A percentile compares a stretch with the other conserved stretches of the same genome.
Evolutionary conservation across 1,140 invertebrate genomes (phyloP).

Genomic region (Chironomus tepperi): DNA sequence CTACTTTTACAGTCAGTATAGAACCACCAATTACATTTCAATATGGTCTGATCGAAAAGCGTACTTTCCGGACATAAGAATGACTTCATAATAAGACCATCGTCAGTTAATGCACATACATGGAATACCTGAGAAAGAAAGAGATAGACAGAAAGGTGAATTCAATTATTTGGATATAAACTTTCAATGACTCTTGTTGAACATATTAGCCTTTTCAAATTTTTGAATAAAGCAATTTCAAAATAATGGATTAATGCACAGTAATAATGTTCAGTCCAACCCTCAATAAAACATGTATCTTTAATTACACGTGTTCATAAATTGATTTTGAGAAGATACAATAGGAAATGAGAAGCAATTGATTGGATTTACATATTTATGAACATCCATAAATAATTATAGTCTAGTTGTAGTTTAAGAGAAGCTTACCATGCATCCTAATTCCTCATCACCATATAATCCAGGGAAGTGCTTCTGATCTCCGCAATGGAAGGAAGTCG

Average conservation of each 20-base stretch:
- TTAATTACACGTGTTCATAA: no score
- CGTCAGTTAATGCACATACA: slow-evolving; percentile 79
- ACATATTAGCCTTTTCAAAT: slow-evolving; percentile 25
- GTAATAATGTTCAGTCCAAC: no score
- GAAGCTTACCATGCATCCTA: slow-evolving; percentile 75
- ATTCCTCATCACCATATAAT: slow-evolving; percentile 77
- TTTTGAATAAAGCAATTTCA: slow-evolving; percentile 31
- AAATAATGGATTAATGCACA: no score
- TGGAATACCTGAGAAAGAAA: slow-evolving; percentile 64
- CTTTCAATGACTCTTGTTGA: not conserved
- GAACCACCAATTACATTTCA: slow-evolving; percentile 89
- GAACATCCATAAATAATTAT: no score
- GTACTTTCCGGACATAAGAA: slow-evolving; percentile 83
- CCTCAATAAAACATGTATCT: no score
- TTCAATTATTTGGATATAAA: not conserved
- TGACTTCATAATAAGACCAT: slow-evolving; percentile 79
- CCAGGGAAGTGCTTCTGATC: slow-evolving; percentile 85
- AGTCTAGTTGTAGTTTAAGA: no score
- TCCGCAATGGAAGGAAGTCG: slow-evolving; percentile 80
- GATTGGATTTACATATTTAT: no score
- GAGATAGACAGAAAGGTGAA: not conserved
- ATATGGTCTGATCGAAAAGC: slow-evolving; percentile 77
- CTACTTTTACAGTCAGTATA: slow-evolving; percentile 80
- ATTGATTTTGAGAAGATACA: no score
- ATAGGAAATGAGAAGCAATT: no score